A percentile compares a stretch with the other conserved stretches of the same genome.
phyloP scores from a whole-genome alignment of 2,888 invertebrate genomes.

The Eupsilia transversa region DNA sequence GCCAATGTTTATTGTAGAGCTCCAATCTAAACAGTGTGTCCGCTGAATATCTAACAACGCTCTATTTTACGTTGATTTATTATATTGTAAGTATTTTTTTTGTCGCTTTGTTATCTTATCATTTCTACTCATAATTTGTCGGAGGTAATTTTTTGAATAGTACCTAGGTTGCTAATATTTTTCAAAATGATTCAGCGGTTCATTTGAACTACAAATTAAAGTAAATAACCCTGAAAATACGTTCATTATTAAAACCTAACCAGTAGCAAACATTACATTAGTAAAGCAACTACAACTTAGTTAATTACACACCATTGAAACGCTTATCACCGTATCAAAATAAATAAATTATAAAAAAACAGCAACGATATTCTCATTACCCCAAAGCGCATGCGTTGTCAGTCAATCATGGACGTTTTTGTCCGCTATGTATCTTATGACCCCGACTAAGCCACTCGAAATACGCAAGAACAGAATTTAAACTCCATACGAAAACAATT shows the following conservation, averaged over 20 bases:
- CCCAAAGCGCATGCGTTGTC: conserved; percentile 51
- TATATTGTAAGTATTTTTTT: not conserved
- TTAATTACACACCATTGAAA: conserved; percentile 15
- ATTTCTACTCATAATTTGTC: not conserved
- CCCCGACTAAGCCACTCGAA: not conserved
- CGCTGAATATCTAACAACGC: conserved; percentile 40
- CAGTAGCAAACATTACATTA: not conserved
- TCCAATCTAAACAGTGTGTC: conserved; percentile 33
- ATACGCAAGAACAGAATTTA: conserved; percentile 14
- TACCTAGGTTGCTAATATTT: not conserved
- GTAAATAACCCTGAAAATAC: not conserved
- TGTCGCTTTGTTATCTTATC: not conserved
- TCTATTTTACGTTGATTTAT: conserved; percentile 36
- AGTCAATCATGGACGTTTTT: conserved; percentile 61
- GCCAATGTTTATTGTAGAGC: conserved; percentile 40
- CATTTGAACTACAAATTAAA: not conserved
- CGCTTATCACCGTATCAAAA: conserved; percentile 15
- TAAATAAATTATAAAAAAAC: conserved; percentile 45
- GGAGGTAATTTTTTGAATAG: not conserved
- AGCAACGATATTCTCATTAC: conserved; percentile 41
- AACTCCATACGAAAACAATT: not conserved
- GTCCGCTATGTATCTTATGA: conserved; percentile 33
- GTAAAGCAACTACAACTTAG: not conserved
- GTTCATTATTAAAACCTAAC: not conserved
- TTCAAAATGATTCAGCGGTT: not conserved